A percentile compares a stretch with the other conserved stretches of the same genome.
Evolutionary conservation across 2,113 vertebrate genomes (phyloP).

Genomic region (Pontoporia blainvillei): DNA sequence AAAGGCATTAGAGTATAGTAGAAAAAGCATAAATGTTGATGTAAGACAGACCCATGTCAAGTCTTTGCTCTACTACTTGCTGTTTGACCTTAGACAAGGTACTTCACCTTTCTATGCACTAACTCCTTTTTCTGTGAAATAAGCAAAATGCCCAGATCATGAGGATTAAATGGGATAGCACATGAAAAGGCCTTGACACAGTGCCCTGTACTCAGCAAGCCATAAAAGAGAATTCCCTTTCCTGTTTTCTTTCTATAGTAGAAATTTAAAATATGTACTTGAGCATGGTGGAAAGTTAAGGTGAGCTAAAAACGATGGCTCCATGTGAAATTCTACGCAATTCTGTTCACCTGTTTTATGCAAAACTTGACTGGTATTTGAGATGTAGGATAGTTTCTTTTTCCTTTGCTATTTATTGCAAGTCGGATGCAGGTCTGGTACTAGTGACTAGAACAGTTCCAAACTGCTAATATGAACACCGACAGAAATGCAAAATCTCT

Average conservation of each 20-base stretch:
- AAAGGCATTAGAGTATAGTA: not conserved
- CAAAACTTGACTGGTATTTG: constrained; percentile 23
- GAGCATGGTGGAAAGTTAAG: not conserved
- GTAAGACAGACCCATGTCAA: not conserved
- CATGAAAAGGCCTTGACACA: not conserved
- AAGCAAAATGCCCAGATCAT: not conserved
- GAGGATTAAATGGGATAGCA: constrained; percentile 6
- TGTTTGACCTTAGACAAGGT: not conserved
- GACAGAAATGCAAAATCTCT: not conserved
- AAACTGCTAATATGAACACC: not conserved
- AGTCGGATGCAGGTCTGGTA: not conserved
- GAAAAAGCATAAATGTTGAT: not conserved
- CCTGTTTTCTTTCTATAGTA: not conserved
- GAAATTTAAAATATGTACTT: not conserved
- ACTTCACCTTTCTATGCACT: not conserved
- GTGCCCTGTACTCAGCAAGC: not conserved
- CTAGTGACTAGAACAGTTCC: constrained; percentile 1
- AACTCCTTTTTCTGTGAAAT: not conserved
- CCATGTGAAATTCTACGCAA: not conserved
- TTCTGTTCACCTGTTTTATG: not conserved
- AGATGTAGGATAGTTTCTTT: not conserved
- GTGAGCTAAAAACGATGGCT: not conserved
- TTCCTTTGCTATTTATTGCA: not conserved
- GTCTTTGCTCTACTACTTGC: not conserved
- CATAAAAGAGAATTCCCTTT: not conserved